Base-by-base conservation (phyloP, 2,113 vertebrate species). In the Dicerorhinus sumatrensis region DNA sequence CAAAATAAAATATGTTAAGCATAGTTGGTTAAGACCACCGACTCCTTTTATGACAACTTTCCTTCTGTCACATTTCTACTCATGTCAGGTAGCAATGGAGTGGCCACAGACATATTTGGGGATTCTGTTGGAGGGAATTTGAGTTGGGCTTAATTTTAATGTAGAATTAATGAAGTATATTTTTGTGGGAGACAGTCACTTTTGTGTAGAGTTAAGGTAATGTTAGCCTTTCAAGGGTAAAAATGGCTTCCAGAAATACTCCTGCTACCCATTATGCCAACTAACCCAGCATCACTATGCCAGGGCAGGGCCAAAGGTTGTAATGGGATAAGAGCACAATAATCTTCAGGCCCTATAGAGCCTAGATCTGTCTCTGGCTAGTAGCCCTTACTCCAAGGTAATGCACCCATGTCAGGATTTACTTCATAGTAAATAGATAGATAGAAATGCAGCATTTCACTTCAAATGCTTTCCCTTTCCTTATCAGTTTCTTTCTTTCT, bases 181-280 rank as follows among this genome's bases (percentile, higher is more conserved):
- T 86, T 88, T 33, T 36, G 9, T 84, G 31, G 9, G 56, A 96
- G 46, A 87, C 1, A 79, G 39, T 69, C 70, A 88, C 4, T 83
- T 91, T 23, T 89, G 10, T 62, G 20, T 54, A 69, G 39, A 91
- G 4, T 85, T 84, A 80, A 89, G 39, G 8, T 56, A 73, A 21
- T 56, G 14, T 82, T 91, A 96, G 51, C 33, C 31, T 89, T n/a
- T 94, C 58, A 62, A 92, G 16, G 3, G 33, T 80, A 94, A 96
- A 31, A 91, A 56, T 70, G 31, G 56, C 54, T 82, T 91, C 81
- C 36, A 81, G 21, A 82, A 72, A 83, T 72, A 84, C 10, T 82
- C n/a, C n/a, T 58, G 14, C 13, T 8, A 62, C 23, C 17, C 58
- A 73, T 46, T 80, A 21, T 62, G 31, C 25, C 56, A 73, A 51